These are phyloP conservation scores for Caenorhabditis remanei DNA, from an alignment of 1,140 invertebrate species.

Conservation along the genomic window DNA sequence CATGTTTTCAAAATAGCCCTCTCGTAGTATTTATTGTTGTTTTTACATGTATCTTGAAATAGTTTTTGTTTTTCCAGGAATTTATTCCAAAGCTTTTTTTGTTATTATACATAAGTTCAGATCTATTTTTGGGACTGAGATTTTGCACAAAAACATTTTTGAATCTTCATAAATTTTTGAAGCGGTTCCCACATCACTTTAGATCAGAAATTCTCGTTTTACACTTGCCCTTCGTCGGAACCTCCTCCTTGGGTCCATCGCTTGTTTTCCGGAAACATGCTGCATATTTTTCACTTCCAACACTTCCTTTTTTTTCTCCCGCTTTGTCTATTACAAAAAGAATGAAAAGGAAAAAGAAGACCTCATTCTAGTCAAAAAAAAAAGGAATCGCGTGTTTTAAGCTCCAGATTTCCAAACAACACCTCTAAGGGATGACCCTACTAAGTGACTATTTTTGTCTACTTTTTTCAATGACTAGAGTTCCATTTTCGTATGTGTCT, in stretches of 20 bases:
- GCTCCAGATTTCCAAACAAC: conserved; percentile 1
- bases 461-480: background rate
- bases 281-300: conserved; percentile 19
- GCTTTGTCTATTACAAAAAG: background rate
- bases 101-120: background rate
- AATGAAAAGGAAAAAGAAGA: background rate
- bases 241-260: background rate
- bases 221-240: background rate
- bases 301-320: background rate
- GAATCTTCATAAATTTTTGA: background rate
- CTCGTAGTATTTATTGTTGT: background rate
- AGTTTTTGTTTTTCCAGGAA: background rate
- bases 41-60: background rate
- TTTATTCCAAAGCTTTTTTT: background rate
- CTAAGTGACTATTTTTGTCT: background rate
- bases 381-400: background rate
- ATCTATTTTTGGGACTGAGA: background rate
- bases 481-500: background rate
- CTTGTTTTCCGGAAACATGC: conserved; percentile 6
- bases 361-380: background rate
- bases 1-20: no score
- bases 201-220: conserved; percentile 23
- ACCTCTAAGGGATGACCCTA: background rate
- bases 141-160: no score
- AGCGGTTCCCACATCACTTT: background rate